phyloP scores from a whole-genome alignment of 2,113 vertebrate genomes.

The Hippocampus comes region DNA sequence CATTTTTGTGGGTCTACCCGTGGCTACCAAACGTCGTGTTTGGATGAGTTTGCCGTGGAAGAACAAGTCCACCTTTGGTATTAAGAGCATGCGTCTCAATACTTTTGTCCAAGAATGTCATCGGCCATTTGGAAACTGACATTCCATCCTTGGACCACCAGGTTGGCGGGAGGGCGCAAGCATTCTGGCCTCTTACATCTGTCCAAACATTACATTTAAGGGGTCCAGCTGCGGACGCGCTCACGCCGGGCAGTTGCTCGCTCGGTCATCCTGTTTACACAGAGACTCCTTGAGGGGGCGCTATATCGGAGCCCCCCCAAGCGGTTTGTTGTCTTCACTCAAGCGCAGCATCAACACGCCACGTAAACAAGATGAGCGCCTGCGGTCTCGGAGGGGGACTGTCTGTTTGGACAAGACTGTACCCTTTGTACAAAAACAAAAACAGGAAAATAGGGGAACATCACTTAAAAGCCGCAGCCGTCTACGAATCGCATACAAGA shows the following conservation, averaged over 20 bases:
- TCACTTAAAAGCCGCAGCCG: neutral
- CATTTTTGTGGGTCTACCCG: neutral
- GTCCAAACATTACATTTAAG: constrained; percentile 70
- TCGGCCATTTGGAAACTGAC: constrained; percentile 18
- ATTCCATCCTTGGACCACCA: constrained; percentile 37
- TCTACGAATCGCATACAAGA: neutral
- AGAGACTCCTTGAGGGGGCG: constrained; percentile 31
- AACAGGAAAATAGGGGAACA: neutral
- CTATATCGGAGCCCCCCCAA: constrained; percentile 25
- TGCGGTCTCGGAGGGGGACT: neutral
- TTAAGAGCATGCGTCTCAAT: neutral
- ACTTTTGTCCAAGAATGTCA: neutral
- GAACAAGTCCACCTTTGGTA: neutral
- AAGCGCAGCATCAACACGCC: constrained; percentile 46
- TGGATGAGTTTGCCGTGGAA: neutral
- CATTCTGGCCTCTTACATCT: constrained; percentile 67
- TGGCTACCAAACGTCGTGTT: neutral
- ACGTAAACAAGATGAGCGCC: constrained; percentile 53
- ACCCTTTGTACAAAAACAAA: neutral
- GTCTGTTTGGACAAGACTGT: neutral
- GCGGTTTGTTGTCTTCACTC: constrained; percentile 39
- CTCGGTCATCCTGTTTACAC: constrained; percentile 34
- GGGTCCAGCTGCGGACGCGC: constrained; percentile 43
- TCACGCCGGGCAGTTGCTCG: constrained; percentile 33
- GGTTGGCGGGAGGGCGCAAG: constrained; percentile 38